phyloP scores from a whole-genome alignment of 64 coral and sea anemone species.

The Catalaphyllia jardinei region DNA sequence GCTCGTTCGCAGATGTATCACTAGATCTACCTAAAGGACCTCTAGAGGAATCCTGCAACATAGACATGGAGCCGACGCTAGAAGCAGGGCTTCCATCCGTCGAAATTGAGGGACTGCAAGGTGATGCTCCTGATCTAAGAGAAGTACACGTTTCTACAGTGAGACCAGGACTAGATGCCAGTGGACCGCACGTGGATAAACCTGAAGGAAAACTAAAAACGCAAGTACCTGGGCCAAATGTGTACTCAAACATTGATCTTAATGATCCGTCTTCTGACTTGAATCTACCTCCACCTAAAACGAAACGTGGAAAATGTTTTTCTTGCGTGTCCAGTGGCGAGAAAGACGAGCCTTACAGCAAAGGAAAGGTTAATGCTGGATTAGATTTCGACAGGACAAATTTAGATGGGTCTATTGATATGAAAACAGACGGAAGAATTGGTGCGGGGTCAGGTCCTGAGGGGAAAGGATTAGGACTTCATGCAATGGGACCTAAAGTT shows the following conservation, averaged over 20 bases:
- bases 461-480: too few relatives aligned
- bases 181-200: not conserved
- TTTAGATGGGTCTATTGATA: not conserved
- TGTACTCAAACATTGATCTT: not conserved
- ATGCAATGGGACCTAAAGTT: not conserved
- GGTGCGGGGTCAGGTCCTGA: too few relatives aligned
- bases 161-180: not conserved
- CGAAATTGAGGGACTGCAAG: slow-evolving; percentile 6
- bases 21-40: not conserved
- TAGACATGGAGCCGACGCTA: not conserved
- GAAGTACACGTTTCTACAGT: not conserved
- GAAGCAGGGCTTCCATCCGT: not conserved
- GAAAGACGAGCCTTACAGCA: slow-evolving; percentile 3
- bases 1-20: not conserved
- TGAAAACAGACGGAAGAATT: too few relatives aligned
- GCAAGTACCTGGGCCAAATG: not conserved
- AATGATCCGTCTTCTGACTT: not conserved
- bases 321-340: slow-evolving; percentile 20
- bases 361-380: not conserved
- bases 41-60: slow-evolving; percentile 16
- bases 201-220: not conserved
- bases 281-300: not conserved
- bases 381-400: not conserved
- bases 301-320: slow-evolving; percentile 11
- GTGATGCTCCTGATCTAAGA: not conserved